Evolutionary conservation across 2,113 vertebrate species (phyloP).

Genomic region (Diadophis punctatus): DNA sequence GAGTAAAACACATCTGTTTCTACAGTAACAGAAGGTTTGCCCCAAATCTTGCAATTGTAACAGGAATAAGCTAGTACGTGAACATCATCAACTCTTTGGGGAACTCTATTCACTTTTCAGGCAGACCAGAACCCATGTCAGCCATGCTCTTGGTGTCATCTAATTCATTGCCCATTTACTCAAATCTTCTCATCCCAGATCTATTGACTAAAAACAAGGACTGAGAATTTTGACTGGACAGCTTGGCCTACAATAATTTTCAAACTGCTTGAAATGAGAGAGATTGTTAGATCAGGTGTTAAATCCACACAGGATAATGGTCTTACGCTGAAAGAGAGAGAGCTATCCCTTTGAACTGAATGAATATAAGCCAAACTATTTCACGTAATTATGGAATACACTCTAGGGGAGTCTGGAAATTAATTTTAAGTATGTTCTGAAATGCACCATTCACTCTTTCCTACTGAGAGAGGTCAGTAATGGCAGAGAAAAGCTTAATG

Average conservation of each 20-base stretch:
- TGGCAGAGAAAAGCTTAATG: not conserved
- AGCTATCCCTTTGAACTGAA: not conserved
- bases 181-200: not conserved
- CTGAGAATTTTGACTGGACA: not conserved
- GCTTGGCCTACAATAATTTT: not conserved
- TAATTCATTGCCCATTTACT: not conserved
- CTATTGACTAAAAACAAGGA: not conserved
- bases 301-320: not conserved
- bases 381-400: not conserved
- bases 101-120: not conserved
- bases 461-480: not conserved
- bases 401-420: not conserved
- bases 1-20: not conserved
- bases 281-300: not conserved
- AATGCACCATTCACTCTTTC: not conserved
- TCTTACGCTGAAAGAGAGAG: not conserved
- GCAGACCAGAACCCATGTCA: not conserved
- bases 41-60: not conserved
- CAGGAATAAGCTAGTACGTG: not conserved
- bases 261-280: not conserved
- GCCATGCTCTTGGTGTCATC: not conserved
- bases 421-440: not conserved
- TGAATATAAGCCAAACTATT: not conserved
- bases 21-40: not conserved
- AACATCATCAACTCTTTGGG: not conserved